Conservation (phyloP, 2,113 vertebrate species). For the Xiphorhynchus elegans region DNA sequence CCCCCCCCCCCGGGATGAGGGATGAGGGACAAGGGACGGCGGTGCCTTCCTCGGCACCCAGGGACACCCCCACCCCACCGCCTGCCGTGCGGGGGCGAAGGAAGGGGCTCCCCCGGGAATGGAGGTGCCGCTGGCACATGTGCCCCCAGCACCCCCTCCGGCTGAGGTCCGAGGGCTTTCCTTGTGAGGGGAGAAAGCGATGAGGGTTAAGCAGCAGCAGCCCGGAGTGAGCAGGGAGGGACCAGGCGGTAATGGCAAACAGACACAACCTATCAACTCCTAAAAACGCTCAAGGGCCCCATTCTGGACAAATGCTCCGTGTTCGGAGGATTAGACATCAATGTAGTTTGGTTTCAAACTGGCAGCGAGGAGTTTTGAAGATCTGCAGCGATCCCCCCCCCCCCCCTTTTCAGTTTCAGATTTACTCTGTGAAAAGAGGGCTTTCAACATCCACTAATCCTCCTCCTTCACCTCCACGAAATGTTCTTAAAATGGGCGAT, state of each 20-base stretch:
- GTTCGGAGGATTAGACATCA: neutral
- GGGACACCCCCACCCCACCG: too few relatives aligned
- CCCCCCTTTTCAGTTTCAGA: neutral
- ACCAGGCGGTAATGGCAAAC: conserved; percentile 47
- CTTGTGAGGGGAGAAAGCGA: neutral
- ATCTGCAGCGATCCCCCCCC: neutral
- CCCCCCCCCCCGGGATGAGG: conserved; percentile 27
- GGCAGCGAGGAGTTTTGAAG: neutral
- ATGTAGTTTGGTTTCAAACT: neutral
- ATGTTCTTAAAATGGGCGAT: conserved; percentile 10
- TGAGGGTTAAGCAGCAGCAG: neutral
- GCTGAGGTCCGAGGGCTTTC: neutral
- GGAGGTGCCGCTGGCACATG: neutral
- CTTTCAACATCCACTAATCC: conserved; percentile 21
- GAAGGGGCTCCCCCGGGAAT: too few relatives aligned
- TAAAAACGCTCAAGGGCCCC: conserved; percentile 23
- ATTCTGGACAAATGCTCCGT: conserved; percentile 16
- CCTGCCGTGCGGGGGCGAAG: too few relatives aligned
- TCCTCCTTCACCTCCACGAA: conserved; percentile 12
- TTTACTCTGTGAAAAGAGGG: neutral
- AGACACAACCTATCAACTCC: conserved; percentile 33
- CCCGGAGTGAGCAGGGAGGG: conserved; percentile 15
- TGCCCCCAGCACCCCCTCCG: neutral
- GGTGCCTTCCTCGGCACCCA: neutral
- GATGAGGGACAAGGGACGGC: neutral